phyloP scores from a whole-genome alignment of 2,797 vertebrate genomes.

The Alouatta caraya region DNA sequence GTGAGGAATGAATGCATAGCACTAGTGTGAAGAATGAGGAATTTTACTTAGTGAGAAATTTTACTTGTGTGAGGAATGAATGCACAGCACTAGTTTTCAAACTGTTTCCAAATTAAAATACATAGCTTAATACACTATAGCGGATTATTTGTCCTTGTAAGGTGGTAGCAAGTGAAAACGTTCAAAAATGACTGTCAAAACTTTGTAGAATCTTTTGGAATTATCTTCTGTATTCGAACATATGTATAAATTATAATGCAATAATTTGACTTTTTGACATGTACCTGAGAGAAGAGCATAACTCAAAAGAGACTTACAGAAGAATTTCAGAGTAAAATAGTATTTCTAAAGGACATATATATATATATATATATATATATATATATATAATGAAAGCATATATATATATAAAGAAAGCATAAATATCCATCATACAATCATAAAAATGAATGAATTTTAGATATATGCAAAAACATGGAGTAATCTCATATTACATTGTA shows the following conservation, averaged over 20 bases:
- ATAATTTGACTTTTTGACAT: neutral
- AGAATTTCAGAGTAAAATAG: neutral
- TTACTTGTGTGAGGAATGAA: neutral
- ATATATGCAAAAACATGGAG: neutral
- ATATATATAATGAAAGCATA: too few species aligned
- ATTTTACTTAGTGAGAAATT: neutral
- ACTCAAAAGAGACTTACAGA: neutral
- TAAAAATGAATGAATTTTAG: neutral
- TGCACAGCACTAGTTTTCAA: neutral
- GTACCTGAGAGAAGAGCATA: neutral
- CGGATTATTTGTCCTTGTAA: neutral
- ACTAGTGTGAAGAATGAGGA: neutral
- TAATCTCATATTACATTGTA: neutral
- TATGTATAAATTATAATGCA: neutral
- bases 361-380: too few species aligned
- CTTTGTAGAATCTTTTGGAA: neutral
- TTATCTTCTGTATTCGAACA: neutral
- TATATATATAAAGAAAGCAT: neutral
- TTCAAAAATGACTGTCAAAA: neutral
- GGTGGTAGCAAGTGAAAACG: neutral
- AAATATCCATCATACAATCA: neutral
- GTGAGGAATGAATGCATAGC: neutral
- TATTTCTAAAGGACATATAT: neutral
- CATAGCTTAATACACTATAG: neutral
- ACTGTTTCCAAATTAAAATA: neutral